phyloP scores from a whole-genome alignment of 1,140 invertebrate genomes.

The Manduca sexta region DNA sequence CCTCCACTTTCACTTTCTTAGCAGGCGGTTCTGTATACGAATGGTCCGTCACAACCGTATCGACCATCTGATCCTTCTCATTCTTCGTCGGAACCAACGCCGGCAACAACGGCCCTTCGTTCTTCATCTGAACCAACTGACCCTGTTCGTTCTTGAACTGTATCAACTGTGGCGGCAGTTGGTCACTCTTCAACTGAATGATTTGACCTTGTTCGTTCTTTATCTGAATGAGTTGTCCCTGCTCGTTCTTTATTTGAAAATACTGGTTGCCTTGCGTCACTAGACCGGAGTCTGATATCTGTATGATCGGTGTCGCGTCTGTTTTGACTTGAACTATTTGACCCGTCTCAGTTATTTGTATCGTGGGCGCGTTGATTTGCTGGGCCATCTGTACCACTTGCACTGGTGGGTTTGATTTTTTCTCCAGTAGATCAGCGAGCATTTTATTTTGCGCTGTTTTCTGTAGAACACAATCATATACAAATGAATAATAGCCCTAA shows the following conservation, averaged over 20 bases:
- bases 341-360: constrained; percentile 64
- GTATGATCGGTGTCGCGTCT: constrained; percentile 46
- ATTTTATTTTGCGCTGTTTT: constrained; percentile 69
- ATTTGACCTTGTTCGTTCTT: constrained; percentile 65
- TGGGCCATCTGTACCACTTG: constrained; percentile 63
- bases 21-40: constrained; percentile 54
- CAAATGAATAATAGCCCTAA: no score
- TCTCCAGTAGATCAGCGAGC: constrained; percentile 67
- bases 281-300: constrained; percentile 33
- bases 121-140: constrained; percentile 46
- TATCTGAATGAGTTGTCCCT: constrained; percentile 58
- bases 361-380: constrained; percentile 58
- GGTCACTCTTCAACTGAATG: constrained; percentile 59
- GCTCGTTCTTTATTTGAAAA: constrained; percentile 63
- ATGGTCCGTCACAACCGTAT: constrained; percentile 43
- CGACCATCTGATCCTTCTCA: constrained; percentile 40
- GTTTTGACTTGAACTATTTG: constrained; percentile 64
- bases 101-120: constrained; percentile 19
- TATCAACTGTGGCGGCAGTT: constrained; percentile 39
- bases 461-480: constrained; percentile 41
- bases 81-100: constrained; percentile 34
- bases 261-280: constrained; percentile 35
- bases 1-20: constrained; percentile 52
- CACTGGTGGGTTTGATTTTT: constrained; percentile 66
- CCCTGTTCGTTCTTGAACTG: constrained; percentile 50